Base-by-base conservation (phyloP, 1,140 invertebrate genomes). In the Diabrotica virgifera region DNA sequence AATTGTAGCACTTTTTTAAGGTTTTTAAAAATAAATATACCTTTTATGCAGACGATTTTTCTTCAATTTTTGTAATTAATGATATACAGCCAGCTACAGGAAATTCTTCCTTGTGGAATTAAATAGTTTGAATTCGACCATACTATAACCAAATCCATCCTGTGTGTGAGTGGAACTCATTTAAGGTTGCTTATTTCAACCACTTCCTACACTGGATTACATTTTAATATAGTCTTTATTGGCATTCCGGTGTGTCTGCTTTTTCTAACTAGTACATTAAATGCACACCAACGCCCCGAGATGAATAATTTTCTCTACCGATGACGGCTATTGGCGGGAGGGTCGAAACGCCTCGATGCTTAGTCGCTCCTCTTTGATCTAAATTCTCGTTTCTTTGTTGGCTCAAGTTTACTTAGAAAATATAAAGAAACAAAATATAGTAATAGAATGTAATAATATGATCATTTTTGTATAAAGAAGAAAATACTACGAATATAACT, bases 111-210 rank as follows among this genome's bases (percentile, higher is more conserved):
- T n/a, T n/a, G n/a, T n/a, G n/a, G n/a, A n/a, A n/a, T n/a, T n/a
- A n/a, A n/a, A n/a, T n/a, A n/a, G n/a, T n/a, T n/a, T n/a, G n/a
- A n/a, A n/a, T 54, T 54, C 9, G 7, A 56, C 36, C 54, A 36
- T 56, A 56, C 24, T 24, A 24, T 36, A 56, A 56, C 36, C n/a
- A 56, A 14, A 36, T 24, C 24, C 54, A 36, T 24, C 36, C 55
- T 38, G 65, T 70, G 66, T 70, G 62, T 70, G 69, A 64, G 65
- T 62, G 63, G 52, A 70, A 70, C 65, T 70, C 69, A 70, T 70
- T 70, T 65, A 65, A 59, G 59, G 56, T 64, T 63, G 64, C 63
- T 64, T 63, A 70, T 70, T 70, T 55, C 65, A 60, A 55, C 46
- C 59, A 64, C 68, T 67, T 67, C 69, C 69, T 70, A 70, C 69